Base-by-base conservation (phyloP, 2,888 invertebrate genomes). In the Ecliptopera silaceata region DNA sequence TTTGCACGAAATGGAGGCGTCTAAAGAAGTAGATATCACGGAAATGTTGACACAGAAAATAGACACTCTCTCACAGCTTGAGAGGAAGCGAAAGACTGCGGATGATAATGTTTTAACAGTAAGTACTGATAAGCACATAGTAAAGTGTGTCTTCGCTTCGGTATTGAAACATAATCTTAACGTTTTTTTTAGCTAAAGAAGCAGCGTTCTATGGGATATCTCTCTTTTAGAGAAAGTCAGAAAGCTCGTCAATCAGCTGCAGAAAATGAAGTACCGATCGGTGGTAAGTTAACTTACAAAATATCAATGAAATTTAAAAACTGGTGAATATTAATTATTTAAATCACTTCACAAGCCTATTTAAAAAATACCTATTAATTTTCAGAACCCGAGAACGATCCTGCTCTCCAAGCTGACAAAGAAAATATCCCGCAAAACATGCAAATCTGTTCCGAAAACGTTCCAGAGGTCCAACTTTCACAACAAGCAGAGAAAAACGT, bases 1-100 rank as follows among this genome's bases (percentile, higher is more conserved):
- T 20, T 38, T 69, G 46, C 12, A 20, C 8, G 32, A 44, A 31
- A 26, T 32, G 12, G 42, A 49, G 12, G 39, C 32, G 26, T 29
- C 22, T 13, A 36, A 29, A 11, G 71, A 71, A n/a, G 29, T 70
- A 18, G 84, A 85, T 34, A 71, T 84, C 48, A 56, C 77, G 0
- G 78, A 84, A 0, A 52, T 85, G 47, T 75, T 74, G 0, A 87
- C 88, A 8, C 89, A 88, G 58, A 80, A 79, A 29, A 46, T 88
- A 13, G 65, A 71, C 17, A 72, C 73, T 0, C 20, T 74, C 0
- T 75, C 79, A 1, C 72, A 71, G 29, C 71, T 65, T 38, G 53
- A 63, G 2, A 60, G 66, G 10, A 80, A 80, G 59, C 71, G 80
- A 1, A 45, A 65, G 0, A 61, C 62, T 6, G 68, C 65, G 12